Evolutionary conservation across 2,888 invertebrate genomes (phyloP), one percentile per base, ranked within the genome.

Genomic region (Fabriciana adippe): DNA sequence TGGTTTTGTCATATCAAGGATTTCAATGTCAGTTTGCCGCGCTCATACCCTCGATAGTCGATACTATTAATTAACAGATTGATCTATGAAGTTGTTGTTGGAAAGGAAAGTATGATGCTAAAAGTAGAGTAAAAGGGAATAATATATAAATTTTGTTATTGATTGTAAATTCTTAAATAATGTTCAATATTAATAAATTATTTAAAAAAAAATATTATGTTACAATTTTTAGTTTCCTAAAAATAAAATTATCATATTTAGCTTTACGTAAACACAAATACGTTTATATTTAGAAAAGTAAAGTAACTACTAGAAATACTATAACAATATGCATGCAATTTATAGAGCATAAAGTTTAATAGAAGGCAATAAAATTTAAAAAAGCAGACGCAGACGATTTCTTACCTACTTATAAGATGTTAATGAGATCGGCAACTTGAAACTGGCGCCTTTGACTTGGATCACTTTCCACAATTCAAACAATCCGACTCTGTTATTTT

Each of bases 321-420:
- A 14, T 3, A 35, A 35, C 14, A 55, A 13, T 31, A 18, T 4
- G 6, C 14, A 26, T 15, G 50, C 47, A 21, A 6, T 45, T 5
- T 14, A 21, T 50, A 48, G 26, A 14, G 5, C 14, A 81, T 81
- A 75, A 76, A 76, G 73, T 73, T 47, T 21, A 5, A 16, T n/a
- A 79, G 76, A 76, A 79, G 75, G 80, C 85, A 82, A 35, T 61
- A 41, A 41, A 41, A 41, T 84, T 81, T 82, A 86, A 86, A 86
- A 86, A 84, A 85, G 83, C 85, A 81, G 81, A 81, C 83, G 75
- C 77, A 79, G 81, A 68, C 81, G 78, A 79, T 79, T 83, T 88
- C 89, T 88, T 81, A 84, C 86, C 78, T 87, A 81, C 85, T 87
- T 85, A 86, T 84, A 84, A 82, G 87, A 86, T 87, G 88, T 82